A percentile compares a stretch with the other conserved stretches of the same genome.
phyloP scores from a whole-genome alignment of 2,113 vertebrate species.

The Proterorhinus semilunaris region DNA sequence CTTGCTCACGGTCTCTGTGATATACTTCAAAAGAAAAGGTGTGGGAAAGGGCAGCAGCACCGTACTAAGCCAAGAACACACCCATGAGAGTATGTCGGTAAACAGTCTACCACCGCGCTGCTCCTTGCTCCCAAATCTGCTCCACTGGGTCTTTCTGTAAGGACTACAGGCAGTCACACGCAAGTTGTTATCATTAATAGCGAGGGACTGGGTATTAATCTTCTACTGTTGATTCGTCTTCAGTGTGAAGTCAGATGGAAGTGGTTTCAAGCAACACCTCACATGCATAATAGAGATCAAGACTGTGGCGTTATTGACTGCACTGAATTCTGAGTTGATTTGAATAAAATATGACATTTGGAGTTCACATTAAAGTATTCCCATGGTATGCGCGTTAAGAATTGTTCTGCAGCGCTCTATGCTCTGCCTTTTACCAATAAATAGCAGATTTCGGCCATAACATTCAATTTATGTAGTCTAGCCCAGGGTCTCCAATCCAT shows the following conservation, averaged over 20 bases:
- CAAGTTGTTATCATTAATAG: slow-evolving; percentile 47
- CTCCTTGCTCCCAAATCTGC: slow-evolving; percentile 27
- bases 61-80: slow-evolving; percentile 18
- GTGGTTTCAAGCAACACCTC: not conserved
- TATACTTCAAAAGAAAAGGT: not conserved
- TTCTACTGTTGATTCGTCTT: not conserved
- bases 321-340: not conserved
- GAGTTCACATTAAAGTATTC: too few species aligned
- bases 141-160: slow-evolving; percentile 49
- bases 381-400: too few species aligned
- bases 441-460: too few species aligned
- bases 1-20: not conserved
- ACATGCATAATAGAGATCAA: not conserved
- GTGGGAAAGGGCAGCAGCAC: not conserved
- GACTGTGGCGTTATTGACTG: too few species aligned
- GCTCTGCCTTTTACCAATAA: too few species aligned
- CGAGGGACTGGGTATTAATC: not conserved
- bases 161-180: slow-evolving; percentile 49
- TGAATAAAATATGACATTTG: too few species aligned
- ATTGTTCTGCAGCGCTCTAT: too few species aligned
- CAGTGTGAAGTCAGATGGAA: not conserved
- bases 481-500: too few species aligned
- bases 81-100: slow-evolving; percentile 45
- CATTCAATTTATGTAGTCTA: too few species aligned
- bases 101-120: slow-evolving; percentile 37